Conservation (phyloP, 2,888 invertebrate genomes). For the Watsonalla binaria region DNA sequence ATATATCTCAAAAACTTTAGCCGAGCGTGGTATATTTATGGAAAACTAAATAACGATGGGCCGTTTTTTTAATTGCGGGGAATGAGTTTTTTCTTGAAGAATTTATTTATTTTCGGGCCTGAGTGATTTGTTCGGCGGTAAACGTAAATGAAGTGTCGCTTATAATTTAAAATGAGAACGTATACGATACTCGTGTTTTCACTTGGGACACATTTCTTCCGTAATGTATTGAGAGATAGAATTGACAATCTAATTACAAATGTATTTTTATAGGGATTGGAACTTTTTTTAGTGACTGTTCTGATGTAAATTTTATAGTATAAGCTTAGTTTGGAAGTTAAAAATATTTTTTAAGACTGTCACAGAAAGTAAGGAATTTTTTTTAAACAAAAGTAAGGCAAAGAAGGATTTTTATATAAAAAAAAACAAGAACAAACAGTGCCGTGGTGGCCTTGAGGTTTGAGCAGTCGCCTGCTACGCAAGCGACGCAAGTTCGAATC, state of each 20-base stretch:
- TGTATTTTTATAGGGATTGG: neutral
- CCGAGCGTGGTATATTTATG: conserved; percentile 68
- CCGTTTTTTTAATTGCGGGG: conserved; percentile 69
- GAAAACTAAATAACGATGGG: conserved; percentile 70
- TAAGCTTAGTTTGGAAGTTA: no score
- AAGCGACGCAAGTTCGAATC: no score
- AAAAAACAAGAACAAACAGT: no score
- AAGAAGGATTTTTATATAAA: no score
- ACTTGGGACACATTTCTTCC: conserved; percentile 34
- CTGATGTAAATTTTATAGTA: neutral
- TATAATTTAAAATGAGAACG: conserved; percentile 22
- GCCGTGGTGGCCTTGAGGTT: no score
- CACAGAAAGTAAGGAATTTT: neutral
- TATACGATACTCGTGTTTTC: conserved; percentile 7
- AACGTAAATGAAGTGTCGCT: conserved; percentile 58
- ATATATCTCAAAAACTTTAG: conserved; percentile 67
- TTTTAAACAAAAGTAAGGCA: no score
- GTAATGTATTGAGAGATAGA: neutral
- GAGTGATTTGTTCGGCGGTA: conserved; percentile 69
- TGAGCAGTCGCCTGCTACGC: no score
- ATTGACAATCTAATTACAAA: neutral
- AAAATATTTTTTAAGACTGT: neutral
- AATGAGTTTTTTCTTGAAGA: conserved; percentile 62
- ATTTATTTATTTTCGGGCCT: conserved; percentile 68
- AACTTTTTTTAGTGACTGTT: neutral